Conservation (phyloP, 2,888 invertebrate species). For the Melinaea marsaeus region DNA sequence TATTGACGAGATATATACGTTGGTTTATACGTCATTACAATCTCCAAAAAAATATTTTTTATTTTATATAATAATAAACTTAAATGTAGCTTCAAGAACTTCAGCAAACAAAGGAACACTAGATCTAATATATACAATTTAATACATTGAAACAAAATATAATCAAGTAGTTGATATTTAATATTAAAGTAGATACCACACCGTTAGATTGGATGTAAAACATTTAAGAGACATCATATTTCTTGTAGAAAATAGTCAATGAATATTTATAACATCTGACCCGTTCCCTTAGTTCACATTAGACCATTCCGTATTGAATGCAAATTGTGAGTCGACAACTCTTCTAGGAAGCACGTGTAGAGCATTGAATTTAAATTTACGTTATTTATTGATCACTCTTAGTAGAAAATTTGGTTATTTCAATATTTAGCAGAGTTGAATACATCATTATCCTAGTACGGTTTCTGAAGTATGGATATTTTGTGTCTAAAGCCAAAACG, state of each 20-base stretch:
- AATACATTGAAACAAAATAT: too few relatives aligned
- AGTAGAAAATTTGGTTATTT: not conserved
- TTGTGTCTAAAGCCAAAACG: not conserved
- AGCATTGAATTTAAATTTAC: conserved; percentile 33
- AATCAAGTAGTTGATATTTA: too few relatives aligned
- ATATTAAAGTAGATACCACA: too few relatives aligned
- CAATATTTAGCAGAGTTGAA: not conserved
- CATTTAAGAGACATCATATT: too few relatives aligned
- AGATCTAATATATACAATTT: too few relatives aligned
- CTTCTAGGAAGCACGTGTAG: conserved; percentile 27
- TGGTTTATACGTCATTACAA: too few relatives aligned
- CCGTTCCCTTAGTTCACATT: conserved; percentile 31
- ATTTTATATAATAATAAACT: too few relatives aligned
- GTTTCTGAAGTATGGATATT: not conserved
- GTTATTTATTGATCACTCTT: conserved; percentile 12
- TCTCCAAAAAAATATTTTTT: too few relatives aligned
- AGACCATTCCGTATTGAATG: conserved; percentile 43
- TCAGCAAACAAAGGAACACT: too few relatives aligned
- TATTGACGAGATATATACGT: too few relatives aligned
- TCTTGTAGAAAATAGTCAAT: not conserved
- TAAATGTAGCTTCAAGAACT: too few relatives aligned
- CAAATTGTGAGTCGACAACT: conserved; percentile 39
- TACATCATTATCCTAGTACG: not conserved
- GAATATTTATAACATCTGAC: conserved; percentile 12
- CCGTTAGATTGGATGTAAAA: too few relatives aligned